phyloP scores from a whole-genome alignment of 2,888 invertebrate species.

The Tyria jacobaeae region DNA sequence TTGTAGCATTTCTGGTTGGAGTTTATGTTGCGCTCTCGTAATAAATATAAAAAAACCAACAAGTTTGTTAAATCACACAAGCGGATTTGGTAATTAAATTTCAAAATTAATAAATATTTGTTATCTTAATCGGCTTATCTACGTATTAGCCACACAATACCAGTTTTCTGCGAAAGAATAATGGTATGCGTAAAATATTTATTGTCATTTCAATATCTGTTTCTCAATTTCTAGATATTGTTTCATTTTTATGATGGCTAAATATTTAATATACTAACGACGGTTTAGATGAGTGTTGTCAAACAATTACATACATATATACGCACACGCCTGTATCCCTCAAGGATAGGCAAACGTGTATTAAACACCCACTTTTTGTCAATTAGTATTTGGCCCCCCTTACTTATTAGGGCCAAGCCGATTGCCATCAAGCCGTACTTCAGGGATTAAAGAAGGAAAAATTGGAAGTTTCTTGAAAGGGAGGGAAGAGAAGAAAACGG shows the following conservation, averaged over 20 bases:
- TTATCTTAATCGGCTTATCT: conserved; percentile 6
- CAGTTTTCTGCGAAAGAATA: neutral
- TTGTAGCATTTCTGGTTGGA: conserved; percentile 44
- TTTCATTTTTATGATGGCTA: neutral
- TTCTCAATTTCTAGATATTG: neutral
- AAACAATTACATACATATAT: no score
- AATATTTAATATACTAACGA: no score
- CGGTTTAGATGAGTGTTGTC: no score
- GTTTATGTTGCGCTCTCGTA: conserved; percentile 23
- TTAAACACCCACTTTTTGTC: no score
- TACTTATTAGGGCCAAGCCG: no score
- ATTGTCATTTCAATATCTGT: neutral
- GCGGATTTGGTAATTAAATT: conserved; percentile 10
- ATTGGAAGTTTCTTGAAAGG: no score
- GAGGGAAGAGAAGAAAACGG: no score
- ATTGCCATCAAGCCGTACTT: no score
- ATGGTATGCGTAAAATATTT: neutral
- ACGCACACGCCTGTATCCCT: no score
- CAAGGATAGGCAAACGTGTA: no score
- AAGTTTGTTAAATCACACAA: conserved; percentile 15
- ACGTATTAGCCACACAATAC: neutral
- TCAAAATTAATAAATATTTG: conserved; percentile 13
- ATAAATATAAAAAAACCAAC: conserved; percentile 18
- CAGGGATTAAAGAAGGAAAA: no score
- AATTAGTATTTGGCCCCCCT: no score